Base-by-base conservation (phyloP, 2,888 invertebrate genomes). In the Agrochola lychnidis region DNA sequence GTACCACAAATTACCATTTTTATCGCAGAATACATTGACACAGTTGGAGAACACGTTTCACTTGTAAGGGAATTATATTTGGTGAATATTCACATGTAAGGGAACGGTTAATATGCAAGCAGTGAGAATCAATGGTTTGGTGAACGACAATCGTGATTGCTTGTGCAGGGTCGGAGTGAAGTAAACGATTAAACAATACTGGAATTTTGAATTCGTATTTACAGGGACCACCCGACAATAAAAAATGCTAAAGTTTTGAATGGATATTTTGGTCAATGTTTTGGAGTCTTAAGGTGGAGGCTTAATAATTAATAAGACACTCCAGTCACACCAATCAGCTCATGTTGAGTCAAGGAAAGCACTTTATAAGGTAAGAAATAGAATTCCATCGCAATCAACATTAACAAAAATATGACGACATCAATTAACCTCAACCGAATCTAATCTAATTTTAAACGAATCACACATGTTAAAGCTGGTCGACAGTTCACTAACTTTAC, bases 21-120 rank as follows among this genome's bases (percentile, higher is more conserved):
- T 87, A 78, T 84, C 76, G 78, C 76, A 72, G 83, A 78, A 85
- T 76, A 82, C 86, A 86, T 87, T 87, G 83, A 87, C 88, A 87
- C 71, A 84, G 82, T 83, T 84, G 76, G 51, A 40, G 67, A 84
- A 82, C 86, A 87, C 64, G 86, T 82, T 78, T 61, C 42, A 48
- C 78, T 73, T 76, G 69, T 76, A 86, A 76, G 42, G 64, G 51
- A 84, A 82, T 80, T 75, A 75, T n/a, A 82, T 82, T 74, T 79
- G 10, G 82, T 77, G 67, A 77, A 78, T 86, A 82, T 78, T 76
- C 59, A 78, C 70, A 62, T 76, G 78, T 73, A 75, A 59, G 66
- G 59, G 73, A 78, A 71, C 53, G n/a, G 57, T 87, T 73, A 72
- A 76, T 83, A 77, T 77, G 76, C 75, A 82, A 63, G 59, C 68